Conservation (phyloP, 2,113 vertebrate species). For the Cyanoramphus novaezelandiae region DNA sequence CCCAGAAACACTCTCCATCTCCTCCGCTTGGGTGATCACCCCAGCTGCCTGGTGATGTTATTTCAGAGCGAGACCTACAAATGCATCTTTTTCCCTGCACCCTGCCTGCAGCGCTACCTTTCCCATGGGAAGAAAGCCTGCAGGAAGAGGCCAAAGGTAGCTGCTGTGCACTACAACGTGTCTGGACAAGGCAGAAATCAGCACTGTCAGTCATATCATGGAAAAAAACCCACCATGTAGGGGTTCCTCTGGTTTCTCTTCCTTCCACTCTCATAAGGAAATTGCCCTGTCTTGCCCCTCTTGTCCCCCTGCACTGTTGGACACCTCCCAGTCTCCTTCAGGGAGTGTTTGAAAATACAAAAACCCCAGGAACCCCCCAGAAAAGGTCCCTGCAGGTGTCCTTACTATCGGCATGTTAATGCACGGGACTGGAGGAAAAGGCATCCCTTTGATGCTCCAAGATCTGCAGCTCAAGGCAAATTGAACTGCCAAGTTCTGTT, state of each 20-base stretch:
- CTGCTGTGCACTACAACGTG: rapidly evolving
- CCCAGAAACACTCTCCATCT: neutral
- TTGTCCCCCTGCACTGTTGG: neutral
- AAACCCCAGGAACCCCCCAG: neutral
- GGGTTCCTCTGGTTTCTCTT: neutral
- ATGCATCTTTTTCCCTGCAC: neutral
- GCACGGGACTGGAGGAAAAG: neutral
- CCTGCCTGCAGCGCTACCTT: neutral
- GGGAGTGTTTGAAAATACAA: neutral
- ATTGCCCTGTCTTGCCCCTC: neutral
- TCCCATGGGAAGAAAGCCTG: neutral
- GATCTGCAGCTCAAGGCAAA: neutral
- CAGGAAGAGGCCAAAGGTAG: neutral
- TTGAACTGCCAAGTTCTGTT: neutral
- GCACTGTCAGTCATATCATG: neutral
- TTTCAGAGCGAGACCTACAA: neutral
- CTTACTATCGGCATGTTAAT: neutral
- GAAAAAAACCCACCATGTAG: neutral
- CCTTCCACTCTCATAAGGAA: neutral
- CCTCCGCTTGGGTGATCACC: rapidly evolving
- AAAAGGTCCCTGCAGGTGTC: neutral
- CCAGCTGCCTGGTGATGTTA: neutral
- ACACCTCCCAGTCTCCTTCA: neutral
- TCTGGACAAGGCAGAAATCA: neutral
- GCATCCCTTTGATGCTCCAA: neutral